phyloP scores from a whole-genome alignment of 2,888 invertebrate species.

The Drosophila paranaensis region DNA sequence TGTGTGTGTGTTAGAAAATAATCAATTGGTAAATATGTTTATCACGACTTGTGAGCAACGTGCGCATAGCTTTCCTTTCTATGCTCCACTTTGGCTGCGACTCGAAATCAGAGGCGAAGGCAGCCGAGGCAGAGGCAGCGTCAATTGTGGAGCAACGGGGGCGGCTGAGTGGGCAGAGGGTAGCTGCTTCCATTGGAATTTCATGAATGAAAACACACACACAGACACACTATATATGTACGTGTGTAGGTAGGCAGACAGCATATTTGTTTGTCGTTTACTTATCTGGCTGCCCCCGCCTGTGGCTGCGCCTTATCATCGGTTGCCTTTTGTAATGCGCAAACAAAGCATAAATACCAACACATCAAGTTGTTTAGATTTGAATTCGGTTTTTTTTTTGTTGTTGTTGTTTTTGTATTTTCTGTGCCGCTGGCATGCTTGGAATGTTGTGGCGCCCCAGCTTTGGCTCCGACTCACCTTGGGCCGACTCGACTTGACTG shows the following conservation, averaged over 20 bases:
- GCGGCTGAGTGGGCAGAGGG: constrained; percentile 1
- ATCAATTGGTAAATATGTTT: constrained; percentile 79
- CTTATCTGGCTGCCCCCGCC: constrained; percentile 45
- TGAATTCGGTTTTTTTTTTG: constrained; percentile 27
- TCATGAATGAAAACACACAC: constrained; percentile 67
- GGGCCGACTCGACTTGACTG: constrained; percentile 45
- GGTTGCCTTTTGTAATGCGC: constrained; percentile 69
- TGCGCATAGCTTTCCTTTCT: constrained; percentile 64
- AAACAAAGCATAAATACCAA: constrained; percentile 75
- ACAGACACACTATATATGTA: neutral
- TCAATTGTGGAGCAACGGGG: neutral
- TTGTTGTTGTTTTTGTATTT: neutral
- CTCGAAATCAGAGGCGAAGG: constrained; percentile 7
- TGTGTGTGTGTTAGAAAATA: constrained; percentile 64
- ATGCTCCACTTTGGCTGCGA: constrained; percentile 64
- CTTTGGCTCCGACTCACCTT: constrained; percentile 63
- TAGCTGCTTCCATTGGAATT: constrained; percentile 29
- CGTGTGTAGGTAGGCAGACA: constrained; percentile 35
- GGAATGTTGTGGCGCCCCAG: constrained; percentile 61
- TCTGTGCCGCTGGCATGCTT: constrained; percentile 52
- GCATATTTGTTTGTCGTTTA: constrained; percentile 51
- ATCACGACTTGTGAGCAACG: constrained; percentile 70
- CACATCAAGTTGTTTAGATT: constrained; percentile 70
- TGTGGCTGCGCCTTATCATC: constrained; percentile 53
- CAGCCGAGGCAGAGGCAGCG: neutral